phyloP scores from a whole-genome alignment of 2,888 invertebrate species.

The Arctia plantaginis region DNA sequence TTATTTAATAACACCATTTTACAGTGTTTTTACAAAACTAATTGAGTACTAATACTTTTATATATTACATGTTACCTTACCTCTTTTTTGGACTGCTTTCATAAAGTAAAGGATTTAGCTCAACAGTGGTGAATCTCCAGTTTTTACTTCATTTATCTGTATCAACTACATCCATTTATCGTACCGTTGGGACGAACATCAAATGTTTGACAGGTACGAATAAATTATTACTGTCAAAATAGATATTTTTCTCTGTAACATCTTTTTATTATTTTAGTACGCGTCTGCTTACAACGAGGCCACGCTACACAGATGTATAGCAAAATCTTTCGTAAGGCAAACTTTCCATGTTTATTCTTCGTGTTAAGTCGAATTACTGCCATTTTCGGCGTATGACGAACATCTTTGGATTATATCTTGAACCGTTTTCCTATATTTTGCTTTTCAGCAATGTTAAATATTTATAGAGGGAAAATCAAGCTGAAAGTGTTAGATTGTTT shows the following conservation, averaged over 20 bases:
- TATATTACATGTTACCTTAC: no score
- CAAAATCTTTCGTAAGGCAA: not conserved
- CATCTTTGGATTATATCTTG: not conserved
- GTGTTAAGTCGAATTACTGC: not conserved
- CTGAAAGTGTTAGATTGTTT: not conserved
- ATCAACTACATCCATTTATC: no score
- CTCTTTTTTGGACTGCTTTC: no score
- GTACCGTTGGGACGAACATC: no score
- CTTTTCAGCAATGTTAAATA: not conserved
- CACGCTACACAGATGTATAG: not conserved
- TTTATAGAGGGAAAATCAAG: not conserved
- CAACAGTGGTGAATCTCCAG: no score
- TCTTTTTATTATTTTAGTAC: not conserved
- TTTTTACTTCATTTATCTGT: no score
- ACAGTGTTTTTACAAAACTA: no score
- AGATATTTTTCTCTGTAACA: not conserved
- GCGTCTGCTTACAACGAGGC: not conserved
- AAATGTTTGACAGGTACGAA: no score
- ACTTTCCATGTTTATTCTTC: conserved; percentile 5
- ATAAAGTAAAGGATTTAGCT: no score
- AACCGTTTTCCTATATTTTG: not conserved
- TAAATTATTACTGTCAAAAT: no score
- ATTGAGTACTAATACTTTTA: no score
- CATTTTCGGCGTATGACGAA: not conserved
- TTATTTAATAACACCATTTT: no score